Conservation (phyloP, 2,113 vertebrate species). For the Lota lota region DNA sequence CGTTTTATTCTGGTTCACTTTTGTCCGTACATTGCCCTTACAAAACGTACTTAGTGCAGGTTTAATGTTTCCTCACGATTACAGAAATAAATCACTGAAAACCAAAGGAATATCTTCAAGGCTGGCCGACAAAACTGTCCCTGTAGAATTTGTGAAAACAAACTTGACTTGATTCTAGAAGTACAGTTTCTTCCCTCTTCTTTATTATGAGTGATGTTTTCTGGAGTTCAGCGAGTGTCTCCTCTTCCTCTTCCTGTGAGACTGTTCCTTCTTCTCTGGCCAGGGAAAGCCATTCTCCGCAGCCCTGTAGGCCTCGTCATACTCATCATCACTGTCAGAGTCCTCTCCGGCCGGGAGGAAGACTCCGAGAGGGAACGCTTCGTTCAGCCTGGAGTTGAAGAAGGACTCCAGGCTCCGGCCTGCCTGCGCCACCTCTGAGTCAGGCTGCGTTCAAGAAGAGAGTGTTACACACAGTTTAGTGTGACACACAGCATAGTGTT, state of each 20-base stretch:
- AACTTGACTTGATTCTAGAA: no score
- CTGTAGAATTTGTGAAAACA: no score
- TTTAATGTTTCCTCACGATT: no score
- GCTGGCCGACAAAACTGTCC: no score
- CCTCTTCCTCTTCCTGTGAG: slow-evolving; percentile 90
- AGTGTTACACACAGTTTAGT: not conserved
- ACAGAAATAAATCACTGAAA: no score
- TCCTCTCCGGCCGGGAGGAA: slow-evolving; percentile 80
- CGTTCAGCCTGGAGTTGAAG: slow-evolving; percentile 83
- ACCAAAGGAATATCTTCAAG: no score
- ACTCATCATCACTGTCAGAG: slow-evolving; percentile 89
- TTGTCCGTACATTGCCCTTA: no score
- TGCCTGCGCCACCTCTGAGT: slow-evolving; percentile 95
- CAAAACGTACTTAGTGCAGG: no score
- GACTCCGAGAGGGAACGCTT: slow-evolving; percentile 81
- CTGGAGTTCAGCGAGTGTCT: slow-evolving; percentile 81
- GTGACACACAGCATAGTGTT: not conserved
- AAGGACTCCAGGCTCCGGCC: slow-evolving; percentile 87
- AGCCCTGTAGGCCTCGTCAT: slow-evolving; percentile 74
- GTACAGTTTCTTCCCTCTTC: no score
- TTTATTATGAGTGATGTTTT: slow-evolving; percentile 64
- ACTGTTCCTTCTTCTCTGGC: slow-evolving; percentile 83
- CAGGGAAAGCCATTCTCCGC: slow-evolving; percentile 78
- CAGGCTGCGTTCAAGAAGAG: slow-evolving; percentile 73
- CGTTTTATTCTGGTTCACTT: no score